Base-by-base conservation (phyloP, 2,888 invertebrate species). In the Tiliacea citrago region DNA sequence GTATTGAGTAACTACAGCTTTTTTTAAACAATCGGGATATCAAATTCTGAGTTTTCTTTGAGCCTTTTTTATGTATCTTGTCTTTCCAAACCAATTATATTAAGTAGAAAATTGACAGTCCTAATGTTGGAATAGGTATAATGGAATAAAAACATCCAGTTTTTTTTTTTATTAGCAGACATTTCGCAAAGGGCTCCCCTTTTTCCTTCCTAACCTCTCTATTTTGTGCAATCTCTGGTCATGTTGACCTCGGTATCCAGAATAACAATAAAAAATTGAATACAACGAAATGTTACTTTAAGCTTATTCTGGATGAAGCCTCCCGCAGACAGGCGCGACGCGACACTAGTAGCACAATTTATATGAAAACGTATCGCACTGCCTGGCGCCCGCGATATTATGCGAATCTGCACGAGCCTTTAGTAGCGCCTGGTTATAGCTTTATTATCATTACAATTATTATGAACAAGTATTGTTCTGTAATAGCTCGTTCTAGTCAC, bases 21-120 rank as follows among this genome's bases (percentile, higher is more conserved):
- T 83, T 80, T 70, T 83, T 68, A 24, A 81, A 79, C 35, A 73
- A 47, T 79, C 42, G 47, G 42, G 12, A 58, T 79, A 78, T 83
- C 47, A 61, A 68, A 78, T 68, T 79, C 65, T 66, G 21, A 47
- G 39, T 73, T 73, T 55, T 0, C 45, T 42, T 68, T 61, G 21
- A 29, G 45, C 12, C 29, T 68, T 61, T 78, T 83, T 72, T 60
- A 39, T 60, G 10, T 65, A 24, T 21, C 42, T 71, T 42, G 35
- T 21, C 24, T 70, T 49, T 58, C 2, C 8, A 66, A 12, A 13
- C 9, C 8, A 45, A n/a, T 21, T 18, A 24, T 39, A 49, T 63
- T 24, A 0, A 39, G 18, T 16, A 7, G 21, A 16, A 49, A 13
- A n/a, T 35, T 18, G n/a, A n/a, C 8, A 6, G 10, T 39, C 18